Evolutionary conservation across 2,888 invertebrate genomes (phyloP).

Genomic region (Lymantria dispar): DNA sequence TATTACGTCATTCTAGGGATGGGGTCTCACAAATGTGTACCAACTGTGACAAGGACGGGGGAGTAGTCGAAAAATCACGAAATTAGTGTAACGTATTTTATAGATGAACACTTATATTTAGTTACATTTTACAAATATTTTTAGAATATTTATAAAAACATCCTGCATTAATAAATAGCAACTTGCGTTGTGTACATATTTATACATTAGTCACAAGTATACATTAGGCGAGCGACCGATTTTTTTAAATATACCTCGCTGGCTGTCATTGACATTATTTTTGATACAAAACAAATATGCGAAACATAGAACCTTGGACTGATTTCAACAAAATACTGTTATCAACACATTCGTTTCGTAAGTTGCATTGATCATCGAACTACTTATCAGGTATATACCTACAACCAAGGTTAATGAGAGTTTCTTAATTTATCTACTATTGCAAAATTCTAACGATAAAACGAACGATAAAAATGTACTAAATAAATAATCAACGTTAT

Average conservation of each 20-base stretch:
- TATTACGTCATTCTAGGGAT: too few species aligned
- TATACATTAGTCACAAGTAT: too few species aligned
- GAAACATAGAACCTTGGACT: conserved; percentile 56
- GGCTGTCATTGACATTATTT: conserved; percentile 65
- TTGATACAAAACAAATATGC: conserved; percentile 45
- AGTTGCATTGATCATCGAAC: conserved; percentile 35
- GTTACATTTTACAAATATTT: too few species aligned
- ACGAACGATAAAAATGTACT: not conserved
- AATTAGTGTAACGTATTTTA: too few species aligned
- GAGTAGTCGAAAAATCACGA: too few species aligned
- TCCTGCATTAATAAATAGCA: too few species aligned
- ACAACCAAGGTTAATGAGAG: conserved; percentile 35
- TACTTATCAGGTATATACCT: conserved; percentile 34
- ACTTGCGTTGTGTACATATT: too few species aligned
- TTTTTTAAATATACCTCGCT: conserved; percentile 11
- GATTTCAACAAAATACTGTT: conserved; percentile 54
- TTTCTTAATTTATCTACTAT: conserved; percentile 12
- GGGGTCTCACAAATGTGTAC: too few species aligned
- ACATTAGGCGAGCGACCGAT: not conserved
- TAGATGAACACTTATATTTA: too few species aligned
- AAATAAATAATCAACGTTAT: not conserved
- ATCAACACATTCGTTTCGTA: conserved; percentile 43
- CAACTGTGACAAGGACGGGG: too few species aligned
- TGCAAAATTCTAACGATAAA: conserved; percentile 20
- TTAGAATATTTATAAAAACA: too few species aligned